Base-by-base conservation (phyloP, 2,797 vertebrate species). In the Neosilurus hyrtlii region DNA sequence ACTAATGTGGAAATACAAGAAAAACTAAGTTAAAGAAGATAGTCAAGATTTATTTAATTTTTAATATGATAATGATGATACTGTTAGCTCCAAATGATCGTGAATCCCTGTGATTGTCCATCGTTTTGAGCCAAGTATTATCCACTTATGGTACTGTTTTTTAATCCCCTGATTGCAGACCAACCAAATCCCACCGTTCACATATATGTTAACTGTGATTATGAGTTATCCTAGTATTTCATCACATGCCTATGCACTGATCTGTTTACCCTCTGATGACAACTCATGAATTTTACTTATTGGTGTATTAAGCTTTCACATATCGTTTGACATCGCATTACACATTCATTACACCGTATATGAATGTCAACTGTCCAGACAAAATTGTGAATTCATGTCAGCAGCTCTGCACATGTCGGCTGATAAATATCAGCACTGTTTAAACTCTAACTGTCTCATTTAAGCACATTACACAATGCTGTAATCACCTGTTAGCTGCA, bases 351-450 rank as follows among this genome's bases (percentile, higher is more conserved):
- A 76, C 20, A 61, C 43, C 20, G 14, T 68, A 12, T 59, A 26
- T 49, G 18, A 79, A 54, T 52, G 16, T 14, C 14, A 4, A 24
- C 51, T 43, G 30, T 15, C 49, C 12, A 24, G 54, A 8, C 20
- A 6, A 30, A 51, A 72, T 7, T 65, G 15, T 35, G 43, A 22
- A 30, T 62, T 1, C 16, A 81, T 14, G 14, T 77, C 73, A 77
- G 43, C 66, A 78, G 26, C 43, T 85, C 59, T 72, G 52, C 22
- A 49, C n/a, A 67, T 43, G 35, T 30, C 51, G 73, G 24, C 77
- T 67, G 11, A 65, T 72, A 26, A 51, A 63, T 14, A 76, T 54
- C 37, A 37, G 43, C 65, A 76, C 15, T 24, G 37, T 51, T 30
- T 49, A 81, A 52, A 54, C 37, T 37, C 72, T 66, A 1, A 26